Percentiles rank a stretch among this genome's conserved stretches.
Evolutionary conservation across 2,797 vertebrate genomes (phyloP).

Genomic region (Trachops cirrhosus): DNA sequence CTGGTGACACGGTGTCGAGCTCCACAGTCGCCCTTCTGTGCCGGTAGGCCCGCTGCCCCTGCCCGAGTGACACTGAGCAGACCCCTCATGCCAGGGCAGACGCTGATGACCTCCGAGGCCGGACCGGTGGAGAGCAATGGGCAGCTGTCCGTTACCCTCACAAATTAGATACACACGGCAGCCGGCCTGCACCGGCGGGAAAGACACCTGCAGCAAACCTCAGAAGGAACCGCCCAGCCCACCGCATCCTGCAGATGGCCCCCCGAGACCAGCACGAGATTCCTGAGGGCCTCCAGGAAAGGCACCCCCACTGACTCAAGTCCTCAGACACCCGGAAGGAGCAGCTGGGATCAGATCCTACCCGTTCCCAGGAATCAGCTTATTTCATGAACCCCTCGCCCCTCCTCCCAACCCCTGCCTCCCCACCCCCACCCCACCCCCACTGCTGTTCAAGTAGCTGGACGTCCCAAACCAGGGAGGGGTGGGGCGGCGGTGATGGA

Average conservation of each 20-base stretch:
- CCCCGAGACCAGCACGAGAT: not conserved
- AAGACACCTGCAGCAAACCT: not conserved
- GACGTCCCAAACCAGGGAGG: not conserved
- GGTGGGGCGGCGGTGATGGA: not conserved
- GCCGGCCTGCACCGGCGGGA: not conserved
- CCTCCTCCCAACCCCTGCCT: not conserved
- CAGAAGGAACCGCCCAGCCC: not conserved
- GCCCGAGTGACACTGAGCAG: not conserved
- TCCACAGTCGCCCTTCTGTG: conserved; percentile 4
- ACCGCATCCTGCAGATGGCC: not conserved
- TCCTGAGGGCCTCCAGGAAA: not conserved
- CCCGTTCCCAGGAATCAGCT: not conserved
- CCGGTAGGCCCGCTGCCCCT: not conserved
- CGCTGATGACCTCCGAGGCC: not conserved
- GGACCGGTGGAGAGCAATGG: not conserved
- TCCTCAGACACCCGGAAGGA: not conserved
- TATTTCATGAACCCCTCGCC: not conserved
- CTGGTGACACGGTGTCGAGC: conserved; percentile 33
- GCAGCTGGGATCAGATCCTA: not conserved
- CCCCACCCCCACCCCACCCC: not conserved
- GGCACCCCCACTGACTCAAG: not conserved
- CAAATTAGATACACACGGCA: not conserved
- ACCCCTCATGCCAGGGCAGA: not conserved
- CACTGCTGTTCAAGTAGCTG: not conserved
- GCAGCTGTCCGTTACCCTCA: not conserved